Conservation (phyloP, 1,140 invertebrate species). For the Agrypnia vestita region DNA sequence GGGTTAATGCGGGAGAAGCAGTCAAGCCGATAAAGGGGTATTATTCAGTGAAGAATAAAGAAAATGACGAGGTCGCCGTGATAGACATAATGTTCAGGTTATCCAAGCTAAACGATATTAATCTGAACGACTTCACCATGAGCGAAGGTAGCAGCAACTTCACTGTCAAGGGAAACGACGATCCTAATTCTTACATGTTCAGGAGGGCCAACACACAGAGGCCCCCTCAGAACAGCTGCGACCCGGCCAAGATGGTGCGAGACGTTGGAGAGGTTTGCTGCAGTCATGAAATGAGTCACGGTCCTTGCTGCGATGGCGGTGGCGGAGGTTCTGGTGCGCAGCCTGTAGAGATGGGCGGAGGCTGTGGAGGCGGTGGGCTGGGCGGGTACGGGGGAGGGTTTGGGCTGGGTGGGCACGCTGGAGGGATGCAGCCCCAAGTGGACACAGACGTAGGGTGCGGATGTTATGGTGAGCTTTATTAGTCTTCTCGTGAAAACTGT, state of each 20-base stretch:
- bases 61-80: constrained; percentile 17
- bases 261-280: constrained; percentile 30
- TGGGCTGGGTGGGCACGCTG: neutral
- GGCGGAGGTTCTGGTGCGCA: neutral
- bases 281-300: neutral
- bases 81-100: constrained; percentile 40
- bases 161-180: constrained; percentile 2
- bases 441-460: constrained; percentile 20
- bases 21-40: constrained; percentile 24
- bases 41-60: constrained; percentile 13
- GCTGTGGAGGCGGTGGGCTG: neutral
- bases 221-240: neutral
- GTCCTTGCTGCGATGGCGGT: neutral
- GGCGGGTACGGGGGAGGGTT: neutral
- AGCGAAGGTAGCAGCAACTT: constrained; percentile 13
- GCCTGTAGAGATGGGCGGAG: neutral
- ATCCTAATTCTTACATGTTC: constrained; percentile 12
- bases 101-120: constrained; percentile 21
- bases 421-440: neutral
- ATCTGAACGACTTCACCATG: constrained; percentile 25
- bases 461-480: neutral
- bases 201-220: neutral
- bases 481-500: neutral
- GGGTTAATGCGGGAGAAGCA: constrained; percentile 23
- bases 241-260: constrained; percentile 16